These are phyloP conservation scores for Pantala flavescens DNA, from an alignment of 1,140 invertebrate genomes.

Conservation along the genomic window DNA sequence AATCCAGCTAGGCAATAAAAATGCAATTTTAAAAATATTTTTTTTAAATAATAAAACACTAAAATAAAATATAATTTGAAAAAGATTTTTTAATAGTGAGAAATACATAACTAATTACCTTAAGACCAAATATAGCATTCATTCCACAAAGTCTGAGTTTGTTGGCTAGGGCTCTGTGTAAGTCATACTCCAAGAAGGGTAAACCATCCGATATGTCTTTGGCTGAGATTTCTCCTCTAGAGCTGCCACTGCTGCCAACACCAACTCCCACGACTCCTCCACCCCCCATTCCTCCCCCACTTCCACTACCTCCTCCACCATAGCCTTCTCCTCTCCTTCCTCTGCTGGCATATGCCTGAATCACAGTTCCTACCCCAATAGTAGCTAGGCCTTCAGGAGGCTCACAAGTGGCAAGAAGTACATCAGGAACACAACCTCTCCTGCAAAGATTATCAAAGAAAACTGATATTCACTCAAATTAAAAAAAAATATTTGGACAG, in stretches of 20 bases:
- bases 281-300: not conserved
- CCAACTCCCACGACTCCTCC: not conserved
- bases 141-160: slow-evolving; percentile 87
- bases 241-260: slow-evolving; percentile 17
- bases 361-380: slow-evolving; percentile 62
- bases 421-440: slow-evolving; percentile 75
- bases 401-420: slow-evolving; percentile 81
- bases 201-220: slow-evolving; percentile 87
- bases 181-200: slow-evolving; percentile 91
- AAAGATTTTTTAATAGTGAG: too few species aligned
- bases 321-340: slow-evolving; percentile 53
- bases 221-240: slow-evolving; percentile 75
- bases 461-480: too few species aligned
- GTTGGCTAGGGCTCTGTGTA: slow-evolving; percentile 82
- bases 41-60: too few species aligned
- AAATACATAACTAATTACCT: too few species aligned
- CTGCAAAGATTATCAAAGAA: slow-evolving; percentile 42
- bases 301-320: not conserved
- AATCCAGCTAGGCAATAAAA: too few species aligned
- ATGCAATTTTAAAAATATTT: too few species aligned
- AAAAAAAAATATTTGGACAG: too few species aligned
- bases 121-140: slow-evolving; percentile 83
- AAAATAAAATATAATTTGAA: too few species aligned
- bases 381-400: slow-evolving; percentile 61
- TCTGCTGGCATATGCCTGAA: slow-evolving; percentile 69